Percentiles rank a stretch among this genome's conserved stretches.
Conservation (phyloP, 2,113 vertebrate species). For the Vulpes lagopus region DNA sequence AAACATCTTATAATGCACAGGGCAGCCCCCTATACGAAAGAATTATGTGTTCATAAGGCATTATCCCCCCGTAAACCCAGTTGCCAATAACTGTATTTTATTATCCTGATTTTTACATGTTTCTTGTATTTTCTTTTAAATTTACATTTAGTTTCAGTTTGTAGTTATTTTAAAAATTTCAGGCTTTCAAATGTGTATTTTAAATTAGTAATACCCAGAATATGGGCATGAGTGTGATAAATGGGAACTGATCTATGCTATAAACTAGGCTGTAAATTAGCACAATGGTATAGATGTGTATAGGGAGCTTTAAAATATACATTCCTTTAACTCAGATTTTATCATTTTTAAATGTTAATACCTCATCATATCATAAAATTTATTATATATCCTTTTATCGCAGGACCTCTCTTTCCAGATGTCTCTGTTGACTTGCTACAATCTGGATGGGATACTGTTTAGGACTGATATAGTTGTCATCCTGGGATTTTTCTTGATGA, state of each 20-base stretch:
- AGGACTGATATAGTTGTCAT: background rate
- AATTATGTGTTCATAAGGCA: background rate
- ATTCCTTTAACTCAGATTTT: background rate
- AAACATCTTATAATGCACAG: background rate
- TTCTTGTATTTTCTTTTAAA: background rate
- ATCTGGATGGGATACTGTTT: background rate
- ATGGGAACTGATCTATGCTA: background rate
- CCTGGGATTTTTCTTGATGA: background rate
- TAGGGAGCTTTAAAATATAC: background rate
- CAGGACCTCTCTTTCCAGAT: background rate
- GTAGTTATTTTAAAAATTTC: background rate
- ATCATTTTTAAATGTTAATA: background rate
- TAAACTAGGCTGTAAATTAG: background rate
- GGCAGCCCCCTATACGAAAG: background rate
- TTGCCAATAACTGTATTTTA: background rate
- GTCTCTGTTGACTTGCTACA: background rate
- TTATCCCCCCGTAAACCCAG: background rate
- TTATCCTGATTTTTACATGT: background rate
- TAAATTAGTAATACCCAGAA: background rate
- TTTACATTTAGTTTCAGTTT: constrained; percentile 23
- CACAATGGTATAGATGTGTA: background rate
- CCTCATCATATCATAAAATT: background rate
- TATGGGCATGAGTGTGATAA: background rate
- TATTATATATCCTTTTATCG: background rate
- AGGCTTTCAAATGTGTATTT: background rate